Conservation (phyloP, 2,797 vertebrate species). For the Amniataba percoides region DNA sequence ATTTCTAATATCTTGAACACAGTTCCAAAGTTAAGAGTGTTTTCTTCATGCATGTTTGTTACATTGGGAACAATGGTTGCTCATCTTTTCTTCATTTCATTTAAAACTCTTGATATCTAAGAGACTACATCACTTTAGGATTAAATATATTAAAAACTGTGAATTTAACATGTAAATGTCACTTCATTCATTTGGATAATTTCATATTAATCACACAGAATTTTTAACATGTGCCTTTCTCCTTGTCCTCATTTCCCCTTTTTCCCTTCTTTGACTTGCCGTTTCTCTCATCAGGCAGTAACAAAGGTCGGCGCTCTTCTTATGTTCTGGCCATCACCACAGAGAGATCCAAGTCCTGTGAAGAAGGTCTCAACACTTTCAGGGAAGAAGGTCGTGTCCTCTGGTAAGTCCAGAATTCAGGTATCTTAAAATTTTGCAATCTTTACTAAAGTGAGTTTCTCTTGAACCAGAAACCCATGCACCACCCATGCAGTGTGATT, state of each 20-base stretch:
- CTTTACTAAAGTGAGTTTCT: neutral
- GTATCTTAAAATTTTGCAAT: neutral
- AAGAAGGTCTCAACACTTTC: slow-evolving; percentile 95
- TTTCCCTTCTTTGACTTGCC: slow-evolving; percentile 2
- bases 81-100: neutral
- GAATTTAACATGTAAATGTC: slow-evolving; percentile 12
- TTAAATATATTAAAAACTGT: neutral
- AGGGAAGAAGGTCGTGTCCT: slow-evolving; percentile 91
- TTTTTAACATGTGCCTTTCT: neutral
- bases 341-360: slow-evolving; percentile 96
- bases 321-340: slow-evolving; percentile 96
- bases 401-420: slow-evolving; percentile 83
- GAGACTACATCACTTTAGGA: neutral
- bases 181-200: neutral
- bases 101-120: neutral
- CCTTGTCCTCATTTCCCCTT: neutral
- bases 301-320: slow-evolving; percentile 94
- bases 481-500: too few relatives aligned
- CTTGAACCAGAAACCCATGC: neutral
- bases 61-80: neutral
- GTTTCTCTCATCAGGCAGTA: slow-evolving; percentile 86
- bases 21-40: neutral
- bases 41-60: neutral
- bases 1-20: neutral
- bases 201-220: slow-evolving; percentile 2